phyloP scores from a whole-genome alignment of 2,797 vertebrate species.

The Anguilla pacifica region DNA sequence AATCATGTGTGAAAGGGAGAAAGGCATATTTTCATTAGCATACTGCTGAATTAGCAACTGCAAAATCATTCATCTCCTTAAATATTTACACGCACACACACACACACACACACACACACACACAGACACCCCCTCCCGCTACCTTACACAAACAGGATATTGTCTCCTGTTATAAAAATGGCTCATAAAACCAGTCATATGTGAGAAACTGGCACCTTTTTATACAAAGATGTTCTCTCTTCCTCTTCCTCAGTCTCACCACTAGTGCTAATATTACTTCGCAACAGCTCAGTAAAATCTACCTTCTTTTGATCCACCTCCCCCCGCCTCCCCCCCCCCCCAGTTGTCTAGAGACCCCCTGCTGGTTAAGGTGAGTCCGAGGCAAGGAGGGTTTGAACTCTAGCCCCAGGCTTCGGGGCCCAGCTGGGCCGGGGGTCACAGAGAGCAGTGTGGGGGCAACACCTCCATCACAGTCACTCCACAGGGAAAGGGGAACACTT shows the following conservation, averaged over 20 bases:
- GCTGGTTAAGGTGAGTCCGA: background rate
- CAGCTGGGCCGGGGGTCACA: conserved; percentile 8
- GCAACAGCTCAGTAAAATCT: background rate
- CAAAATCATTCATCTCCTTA: background rate
- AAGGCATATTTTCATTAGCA: background rate
- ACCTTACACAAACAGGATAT: background rate
- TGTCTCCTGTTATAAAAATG: background rate
- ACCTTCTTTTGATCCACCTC: conserved; percentile 10
- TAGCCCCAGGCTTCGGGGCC: background rate
- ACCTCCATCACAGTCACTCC: background rate
- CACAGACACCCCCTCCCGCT: background rate
- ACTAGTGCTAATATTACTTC: background rate
- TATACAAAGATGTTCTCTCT: background rate
- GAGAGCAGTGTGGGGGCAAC: background rate
- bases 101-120: background rate
- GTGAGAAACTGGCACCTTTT: background rate
- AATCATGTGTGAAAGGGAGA: conserved; percentile 41
- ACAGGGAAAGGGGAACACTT: background rate
- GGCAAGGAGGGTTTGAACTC: background rate
- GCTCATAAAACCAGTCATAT: background rate
- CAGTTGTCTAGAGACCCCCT: background rate
- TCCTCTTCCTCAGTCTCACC: background rate
- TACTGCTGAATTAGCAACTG: background rate
- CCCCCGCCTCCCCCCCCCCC: background rate
- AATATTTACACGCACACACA: background rate